phyloP scores from a whole-genome alignment of 1,140 invertebrate species.

The Diorhabda carinulata region DNA sequence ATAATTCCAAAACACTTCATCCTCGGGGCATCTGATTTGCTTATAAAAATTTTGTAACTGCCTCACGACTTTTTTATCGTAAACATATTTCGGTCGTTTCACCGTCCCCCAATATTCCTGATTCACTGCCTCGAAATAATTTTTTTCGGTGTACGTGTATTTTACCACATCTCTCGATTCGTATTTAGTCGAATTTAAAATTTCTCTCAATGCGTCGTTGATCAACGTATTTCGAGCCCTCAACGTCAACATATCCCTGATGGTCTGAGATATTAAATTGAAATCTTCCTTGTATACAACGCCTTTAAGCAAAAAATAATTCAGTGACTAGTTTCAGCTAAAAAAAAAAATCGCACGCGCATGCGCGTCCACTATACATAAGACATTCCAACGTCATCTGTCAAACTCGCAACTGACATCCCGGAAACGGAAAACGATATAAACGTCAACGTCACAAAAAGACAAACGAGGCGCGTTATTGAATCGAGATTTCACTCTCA shows the following conservation, averaged over 20 bases:
- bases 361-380: no score
- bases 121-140: slow-evolving; percentile 35
- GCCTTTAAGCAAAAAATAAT: not conserved
- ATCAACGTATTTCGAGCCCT: slow-evolving; percentile 23
- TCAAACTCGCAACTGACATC: no score
- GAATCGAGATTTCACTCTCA: no score
- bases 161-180: not conserved
- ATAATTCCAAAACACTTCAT: slow-evolving; percentile 28
- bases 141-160: slow-evolving; percentile 27
- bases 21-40: slow-evolving; percentile 16
- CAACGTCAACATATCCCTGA: slow-evolving; percentile 20
- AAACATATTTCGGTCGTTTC: slow-evolving; percentile 26
- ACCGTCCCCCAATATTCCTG: slow-evolving; percentile 11
- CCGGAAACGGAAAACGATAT: no score
- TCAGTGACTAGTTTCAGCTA: no score
- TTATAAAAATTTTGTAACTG: slow-evolving; percentile 30
- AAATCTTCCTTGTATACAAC: slow-evolving; percentile 20
- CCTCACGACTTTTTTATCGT: slow-evolving; percentile 17
- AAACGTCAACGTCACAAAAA: no score
- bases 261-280: slow-evolving; percentile 14
- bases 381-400: no score
- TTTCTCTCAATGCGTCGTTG: slow-evolving; percentile 27
- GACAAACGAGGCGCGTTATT: no score
- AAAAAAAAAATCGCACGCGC: no score
- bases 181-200: slow-evolving; percentile 22